Evolutionary conservation across 2,797 vertebrate species (phyloP).

Genomic region (Mus caroli): DNA sequence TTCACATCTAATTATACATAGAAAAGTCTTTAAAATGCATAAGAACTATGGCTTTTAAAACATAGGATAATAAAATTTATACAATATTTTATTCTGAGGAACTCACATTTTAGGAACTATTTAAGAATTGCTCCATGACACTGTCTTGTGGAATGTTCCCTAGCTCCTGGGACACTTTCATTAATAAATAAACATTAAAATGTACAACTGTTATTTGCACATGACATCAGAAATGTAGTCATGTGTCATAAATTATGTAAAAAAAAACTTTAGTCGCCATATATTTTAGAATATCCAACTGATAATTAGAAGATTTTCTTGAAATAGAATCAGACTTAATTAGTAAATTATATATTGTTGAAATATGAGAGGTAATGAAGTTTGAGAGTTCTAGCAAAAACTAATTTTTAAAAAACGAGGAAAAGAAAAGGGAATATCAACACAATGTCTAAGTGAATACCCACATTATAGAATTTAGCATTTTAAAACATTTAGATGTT

Average conservation of each 20-base stretch:
- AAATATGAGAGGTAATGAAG: slow-evolving; percentile 50
- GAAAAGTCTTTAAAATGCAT: slow-evolving; percentile 55
- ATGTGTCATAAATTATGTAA: slow-evolving; percentile 12
- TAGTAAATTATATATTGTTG: slow-evolving; percentile 59
- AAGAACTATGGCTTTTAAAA: slow-evolving; percentile 9
- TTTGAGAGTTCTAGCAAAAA: slow-evolving; percentile 38
- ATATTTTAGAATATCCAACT: slow-evolving; percentile 54
- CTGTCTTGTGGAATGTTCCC: slow-evolving; percentile 46
- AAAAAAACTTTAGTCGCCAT: not conserved
- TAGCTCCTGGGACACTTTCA: slow-evolving; percentile 49
- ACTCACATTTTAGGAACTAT: slow-evolving; percentile 60
- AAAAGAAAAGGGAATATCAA: not conserved
- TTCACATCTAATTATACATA: slow-evolving; percentile 12
- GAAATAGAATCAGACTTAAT: slow-evolving; percentile 59
- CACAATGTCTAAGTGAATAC: not conserved
- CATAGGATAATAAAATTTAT: slow-evolving; percentile 18
- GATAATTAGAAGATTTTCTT: slow-evolving; percentile 19
- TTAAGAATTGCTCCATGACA: slow-evolving; percentile 48
- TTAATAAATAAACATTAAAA: slow-evolving; percentile 56
- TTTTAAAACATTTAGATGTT: slow-evolving; percentile 54
- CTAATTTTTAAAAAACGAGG: too few species aligned
- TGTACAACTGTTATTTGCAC: slow-evolving; percentile 48
- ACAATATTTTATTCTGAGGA: slow-evolving; percentile 69
- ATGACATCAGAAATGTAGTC: not conserved
- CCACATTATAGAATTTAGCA: not conserved